Base-by-base conservation (phyloP, 2,113 vertebrate genomes). In the Podarcis cretensis region DNA sequence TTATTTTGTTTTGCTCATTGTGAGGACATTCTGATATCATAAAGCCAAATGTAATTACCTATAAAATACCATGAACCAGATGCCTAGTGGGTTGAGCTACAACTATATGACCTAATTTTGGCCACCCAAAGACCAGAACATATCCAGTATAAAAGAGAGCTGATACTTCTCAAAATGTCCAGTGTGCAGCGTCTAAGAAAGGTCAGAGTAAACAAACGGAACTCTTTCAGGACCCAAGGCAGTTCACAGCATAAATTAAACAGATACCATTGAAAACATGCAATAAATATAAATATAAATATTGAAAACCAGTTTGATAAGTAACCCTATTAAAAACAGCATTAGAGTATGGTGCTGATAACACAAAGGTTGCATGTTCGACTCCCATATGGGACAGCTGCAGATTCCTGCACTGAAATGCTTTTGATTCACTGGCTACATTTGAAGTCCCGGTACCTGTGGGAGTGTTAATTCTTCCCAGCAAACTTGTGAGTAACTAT, bases 391-490 rank as follows among this genome's bases (percentile, higher is more conserved):
- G 9, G 48, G 48, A 48, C 48, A 48, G 48, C 48, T 48, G 48
- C 48, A 48, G 8, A 48, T 48, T 48, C 48, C 48, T 48, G 48
- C 48, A 48, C 74, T 81, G 12, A 94, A 81, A 88, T 79, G 74
- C 14, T 74, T 86, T 93, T 18, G 65, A 90, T 74, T 43, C 77
- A 84, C 25, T 79, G 21, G 89, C 18, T 87, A 48, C 23, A 35
- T 87, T 90, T 88, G 8, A 81, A 88, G 12, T 37, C 35, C 35
- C 2, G 35, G 35, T n/a, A 89, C 23, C 76, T 91, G 54, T 2
- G 40, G 75, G 73, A 85, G 85, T 32, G 7, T 92, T 14, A 18
- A 89, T 13, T 88, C 74, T 92, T 87, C 83, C 32, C 54, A 87
- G 10, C 30, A 89, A 86, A 88, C 57, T 4, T 68, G 32, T 77